Evolutionary conservation across 1,140 invertebrate genomes (phyloP), one percentile per base, ranked within the genome.

Genomic region (Lepidurus packardi): DNA sequence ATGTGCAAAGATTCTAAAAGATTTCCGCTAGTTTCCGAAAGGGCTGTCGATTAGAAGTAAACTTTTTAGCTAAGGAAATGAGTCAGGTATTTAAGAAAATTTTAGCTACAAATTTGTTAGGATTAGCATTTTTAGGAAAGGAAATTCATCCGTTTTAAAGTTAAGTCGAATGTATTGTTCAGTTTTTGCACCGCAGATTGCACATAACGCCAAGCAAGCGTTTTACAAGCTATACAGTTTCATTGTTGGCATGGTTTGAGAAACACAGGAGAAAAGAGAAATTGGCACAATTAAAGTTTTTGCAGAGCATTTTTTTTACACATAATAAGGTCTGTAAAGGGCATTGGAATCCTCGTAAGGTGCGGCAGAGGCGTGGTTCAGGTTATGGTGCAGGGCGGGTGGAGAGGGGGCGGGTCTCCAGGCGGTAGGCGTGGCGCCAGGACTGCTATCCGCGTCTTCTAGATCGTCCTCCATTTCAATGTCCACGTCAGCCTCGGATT

Each of bases 281-380:
- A 65, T 65, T 65, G 53, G 53, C 13, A 21, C 53, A 65, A 65
- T 13, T 65, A 65, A 21, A 21, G 2, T 0, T 34, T 34, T 11
- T 47, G 16, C 53, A 65, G 3, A 21, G 21, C 16, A 10, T 65
- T 65, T 21, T 7, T 65, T 65, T 78, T 74, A 78, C 24, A 73
- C 65, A 43, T 78, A 78, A 34, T 78, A 78, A 74, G 78, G 78
- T 74, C 78, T 42, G 73, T 78, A 78, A 21, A 78, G 45, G 25
- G 21, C 53, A 65, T 65, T 65, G 13, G 53, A 13, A 65, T 65
- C 53, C 6, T 65, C 53, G 21, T 65, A 65, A 65, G 53, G 53
- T 13, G 16, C 8, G 13, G 53, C 53, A 65, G 53, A 13, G 53
- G 53, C 53, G 13, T 65, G 53, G 53, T 21, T 65, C 4, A 65